Evolutionary conservation across 2,797 vertebrate species (phyloP).

Genomic region (Hemitrygon akajei): DNA sequence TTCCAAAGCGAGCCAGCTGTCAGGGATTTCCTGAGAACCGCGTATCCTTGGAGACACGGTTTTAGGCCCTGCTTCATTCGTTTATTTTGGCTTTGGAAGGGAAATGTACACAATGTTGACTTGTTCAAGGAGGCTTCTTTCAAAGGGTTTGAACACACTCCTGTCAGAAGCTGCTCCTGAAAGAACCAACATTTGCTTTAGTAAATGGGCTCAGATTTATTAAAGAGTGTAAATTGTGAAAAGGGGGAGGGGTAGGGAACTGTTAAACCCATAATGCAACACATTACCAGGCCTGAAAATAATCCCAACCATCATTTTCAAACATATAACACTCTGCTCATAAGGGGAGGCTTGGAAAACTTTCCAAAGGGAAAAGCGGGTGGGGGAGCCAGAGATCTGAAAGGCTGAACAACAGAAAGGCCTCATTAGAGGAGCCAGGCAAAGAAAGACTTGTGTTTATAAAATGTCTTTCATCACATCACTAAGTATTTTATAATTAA

Average conservation of each 20-base stretch:
- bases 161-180: background rate
- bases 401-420: background rate
- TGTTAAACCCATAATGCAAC: background rate
- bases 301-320: background rate
- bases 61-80: background rate
- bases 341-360: background rate
- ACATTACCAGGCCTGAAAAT: background rate
- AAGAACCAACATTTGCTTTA: conserved; percentile 13
- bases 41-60: conserved; percentile 27
- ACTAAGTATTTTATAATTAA: background rate
- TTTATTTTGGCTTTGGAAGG: conserved; percentile 17
- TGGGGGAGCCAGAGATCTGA: background rate
- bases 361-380: background rate
- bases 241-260: background rate
- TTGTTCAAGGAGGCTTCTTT: conserved; percentile 8
- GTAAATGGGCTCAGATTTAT: background rate
- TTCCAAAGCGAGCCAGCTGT: conserved; percentile 22
- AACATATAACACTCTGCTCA: background rate
- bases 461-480: too few relatives aligned
- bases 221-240: background rate
- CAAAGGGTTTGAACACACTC: conserved; percentile 24
- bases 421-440: background rate
- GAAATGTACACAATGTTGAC: conserved; percentile 13
- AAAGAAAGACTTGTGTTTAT: too few relatives aligned
- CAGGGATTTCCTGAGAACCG: background rate